Evolutionary conservation across 2,888 invertebrate species (phyloP).

Genomic region (Ichneumoninae sp.): DNA sequence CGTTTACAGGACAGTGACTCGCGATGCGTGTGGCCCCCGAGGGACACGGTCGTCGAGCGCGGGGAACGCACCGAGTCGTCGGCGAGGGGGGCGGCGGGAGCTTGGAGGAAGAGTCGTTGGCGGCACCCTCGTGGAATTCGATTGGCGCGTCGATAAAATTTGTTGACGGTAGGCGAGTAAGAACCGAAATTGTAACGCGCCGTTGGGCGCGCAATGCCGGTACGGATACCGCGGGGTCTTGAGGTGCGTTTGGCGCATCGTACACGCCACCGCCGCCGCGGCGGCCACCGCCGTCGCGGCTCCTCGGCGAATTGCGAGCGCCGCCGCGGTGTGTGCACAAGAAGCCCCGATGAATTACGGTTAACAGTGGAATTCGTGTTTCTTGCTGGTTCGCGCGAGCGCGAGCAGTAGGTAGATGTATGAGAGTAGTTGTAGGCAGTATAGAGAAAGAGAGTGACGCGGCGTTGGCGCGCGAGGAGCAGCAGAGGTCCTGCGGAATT

Average conservation of each 20-base stretch:
- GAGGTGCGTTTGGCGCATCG: constrained; percentile 10
- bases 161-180: constrained; percentile 75
- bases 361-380: constrained; percentile 83
- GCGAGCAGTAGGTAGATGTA: constrained; percentile 44
- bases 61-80: constrained; percentile 41
- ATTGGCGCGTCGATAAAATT: constrained; percentile 79
- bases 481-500: constrained; percentile 78
- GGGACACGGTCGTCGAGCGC: constrained; percentile 54
- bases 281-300: constrained; percentile 40
- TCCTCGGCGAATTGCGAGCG: constrained; percentile 53
- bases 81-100: not conserved
- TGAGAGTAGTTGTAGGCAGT: constrained; percentile 12
- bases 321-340: constrained; percentile 67
- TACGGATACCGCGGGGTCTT: constrained; percentile 32
- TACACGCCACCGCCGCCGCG: constrained; percentile 40
- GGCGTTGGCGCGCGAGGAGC: constrained; percentile 68
- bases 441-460: constrained; percentile 18
- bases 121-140: constrained; percentile 68
- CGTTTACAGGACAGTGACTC: constrained; percentile 53
- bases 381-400: constrained; percentile 75
- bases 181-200: constrained; percentile 79
- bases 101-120: constrained; percentile 27
- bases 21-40: constrained; percentile 63
- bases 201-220: constrained; percentile 70
- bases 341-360: constrained; percentile 80